Conservation (phyloP, 2,888 invertebrate genomes). For the Thymelicus sylvestris region DNA sequence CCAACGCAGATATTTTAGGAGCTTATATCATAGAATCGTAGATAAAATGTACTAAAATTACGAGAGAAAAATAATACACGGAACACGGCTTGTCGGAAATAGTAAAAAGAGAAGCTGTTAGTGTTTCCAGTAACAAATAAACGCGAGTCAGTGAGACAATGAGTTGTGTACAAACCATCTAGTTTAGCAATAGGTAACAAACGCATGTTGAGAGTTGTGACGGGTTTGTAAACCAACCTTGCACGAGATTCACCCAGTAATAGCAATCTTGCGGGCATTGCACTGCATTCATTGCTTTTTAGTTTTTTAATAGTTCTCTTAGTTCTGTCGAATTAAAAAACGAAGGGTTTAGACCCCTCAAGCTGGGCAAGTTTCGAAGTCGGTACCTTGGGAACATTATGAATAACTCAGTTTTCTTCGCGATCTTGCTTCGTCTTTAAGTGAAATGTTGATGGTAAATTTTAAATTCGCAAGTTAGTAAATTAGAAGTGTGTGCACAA, state of each 20-base stretch:
- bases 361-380: too few species aligned
- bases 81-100: background rate
- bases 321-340: too few species aligned
- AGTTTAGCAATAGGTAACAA: slow-evolving; percentile 46
- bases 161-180: slow-evolving; percentile 35
- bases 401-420: too few species aligned
- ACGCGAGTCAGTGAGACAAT: slow-evolving; percentile 42
- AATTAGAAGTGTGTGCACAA: too few species aligned
- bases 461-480: too few species aligned
- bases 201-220: slow-evolving; percentile 20
- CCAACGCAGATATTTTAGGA: too few species aligned
- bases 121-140: slow-evolving; percentile 34
- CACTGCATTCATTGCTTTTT: background rate
- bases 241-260: slow-evolving; percentile 1
- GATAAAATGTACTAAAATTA: too few species aligned
- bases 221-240: slow-evolving; percentile 40
- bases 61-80: background rate
- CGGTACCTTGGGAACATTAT: too few species aligned
- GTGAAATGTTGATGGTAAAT: too few species aligned
- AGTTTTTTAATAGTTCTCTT: background rate
- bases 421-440: too few species aligned
- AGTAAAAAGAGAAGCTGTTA: slow-evolving; percentile 24
- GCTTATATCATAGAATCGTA: too few species aligned
- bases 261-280: background rate
- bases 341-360: too few species aligned